Evolutionary conservation across 1,140 invertebrate genomes (phyloP), one percentile per base, ranked within the genome.

Genomic region (Drosophila neocordata): DNA sequence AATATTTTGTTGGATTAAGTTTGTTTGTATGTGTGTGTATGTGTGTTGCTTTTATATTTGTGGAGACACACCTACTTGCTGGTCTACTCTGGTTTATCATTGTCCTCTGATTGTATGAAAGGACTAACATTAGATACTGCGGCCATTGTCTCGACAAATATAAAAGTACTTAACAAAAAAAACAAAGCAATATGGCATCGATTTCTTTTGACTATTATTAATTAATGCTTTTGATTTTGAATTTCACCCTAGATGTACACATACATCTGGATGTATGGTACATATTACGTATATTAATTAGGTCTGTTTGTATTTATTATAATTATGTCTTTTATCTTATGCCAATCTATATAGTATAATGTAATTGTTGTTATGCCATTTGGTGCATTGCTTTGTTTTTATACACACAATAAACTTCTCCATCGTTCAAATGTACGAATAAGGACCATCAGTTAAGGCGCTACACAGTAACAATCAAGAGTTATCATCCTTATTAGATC

Each of bases 381-480:
- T 48, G 13, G 41, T 41, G 4, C 24, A 27, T 67, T 66, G 76
- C 78, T 79, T 67, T 90, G 88, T 80, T 73, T 51, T 73, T 82
- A 76, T 83, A 84, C 91, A 79, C 76, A 73, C 72, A 77, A 80
- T 72, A 69, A 80, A 69, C 72, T 78, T 90, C 75, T 91, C 80
- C 87, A 90, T 82, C 74, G 92, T 93, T 93, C 93, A 94, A 92
- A 94, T 94, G 93, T 94, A 94, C 92, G 93, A 94, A 93, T 94
- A 94, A 93, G 93, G 93, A 91, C 93, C 93, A 93, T 98, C 97
- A 88, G 97, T 98, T 94, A 98, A 97, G 95, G 97, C 97, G 96
- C 97, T 98, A 97, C 97, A 98, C 94, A 98, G 96, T 95, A 98
- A 96, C 95, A 98, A 97, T 98, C 97, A 98, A 95, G 97, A 98